Base-by-base conservation (phyloP, 2,113 vertebrate species). In the Garra rufa region DNA sequence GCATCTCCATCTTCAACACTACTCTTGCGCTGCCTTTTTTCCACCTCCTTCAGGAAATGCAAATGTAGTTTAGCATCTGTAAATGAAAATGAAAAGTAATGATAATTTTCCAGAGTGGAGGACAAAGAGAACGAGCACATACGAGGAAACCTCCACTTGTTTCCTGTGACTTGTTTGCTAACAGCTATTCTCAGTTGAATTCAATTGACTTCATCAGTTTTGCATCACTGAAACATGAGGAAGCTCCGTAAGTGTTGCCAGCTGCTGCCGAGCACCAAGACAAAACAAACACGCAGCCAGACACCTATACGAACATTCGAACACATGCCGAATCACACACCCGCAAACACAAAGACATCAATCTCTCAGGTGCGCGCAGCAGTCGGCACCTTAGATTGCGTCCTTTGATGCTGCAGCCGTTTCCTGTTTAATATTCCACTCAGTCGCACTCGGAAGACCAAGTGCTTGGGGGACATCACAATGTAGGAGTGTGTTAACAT, bases 401-500 rank as follows among this genome's bases (percentile, higher is more conserved):
- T 77, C n/a, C 70, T 59, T 78, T 67, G 75, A 83, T 85, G 75
- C 59, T 79, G 41, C n/a, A 59, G 80, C 79, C 76, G 43, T 59
- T 46, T 55, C 21, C 50, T 71, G 63, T 89, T 88, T 87, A 85
- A 76, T 82, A 88, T 87, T 88, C 85, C 73, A 52, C 83, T 85
- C 84, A 85, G 44, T 75, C 26, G 30, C 81, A 48, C 84, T 78
- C 71, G 38, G 52, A 80, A 82, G 81, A 89, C 84, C 73, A 52
- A 82, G 65, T 19, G 86, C 84, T 85, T 83, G 76, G 55, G 84
- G 84, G 84, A 89, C 84, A 85, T 77, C 82, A 81, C 83, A 88
- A 85, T 87, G 83, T 85, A 81, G 82, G 78, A 84, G 85, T 34
- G 83, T 63, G 59, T 88, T 88, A 88, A 85, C 83, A 87, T 86